Evolutionary conservation across 1,140 invertebrate genomes (phyloP), one percentile per base, ranked within the genome.

Genomic region (Anastatus disparis): DNA sequence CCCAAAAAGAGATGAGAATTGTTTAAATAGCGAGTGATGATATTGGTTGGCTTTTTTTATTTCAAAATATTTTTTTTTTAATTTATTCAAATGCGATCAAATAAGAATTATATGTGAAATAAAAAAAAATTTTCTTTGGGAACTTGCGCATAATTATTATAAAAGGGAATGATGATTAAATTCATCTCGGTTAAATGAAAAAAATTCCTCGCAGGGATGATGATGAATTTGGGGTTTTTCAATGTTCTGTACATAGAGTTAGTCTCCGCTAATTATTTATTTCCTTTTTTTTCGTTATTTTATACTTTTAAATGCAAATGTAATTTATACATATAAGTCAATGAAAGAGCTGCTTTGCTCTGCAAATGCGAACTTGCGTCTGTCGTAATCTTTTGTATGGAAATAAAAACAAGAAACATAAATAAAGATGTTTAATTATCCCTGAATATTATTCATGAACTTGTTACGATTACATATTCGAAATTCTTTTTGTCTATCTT

Each of bases 181-280:
- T 29, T 17, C 27, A 68, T 69, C 29, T 40, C 22, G 62, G 40
- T 58, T 50, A 46, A 69, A 71, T 38, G 42, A n/a, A n/a, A n/a
- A n/a, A n/a, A n/a, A 66, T 59, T 70, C 68, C 63, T 72, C 52
- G 66, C 56, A 64, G 26, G 42, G 42, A 48, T 53, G 31, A 53
- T 44, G 22, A 64, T 64, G 17, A 31, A 63, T 48, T 67, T 56
- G 73, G 71, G 71, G 72, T 67, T 76, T 29, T n/a, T n/a, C 56
- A 73, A 74, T 68, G 52, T 64, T 77, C 69, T 80, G 74, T 78
- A 80, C 50, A 80, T 79, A 79, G 74, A 76, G 50, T 73, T 76
- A 74, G 71, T 70, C 65, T 75, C 63, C 69, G 72, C 56, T 70
- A 74, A n/a, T 78, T 78, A 79, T 81, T 80, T 81, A 80, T 81